phyloP scores from a whole-genome alignment of 2,113 vertebrate genomes.

The Anser cygnoides region DNA sequence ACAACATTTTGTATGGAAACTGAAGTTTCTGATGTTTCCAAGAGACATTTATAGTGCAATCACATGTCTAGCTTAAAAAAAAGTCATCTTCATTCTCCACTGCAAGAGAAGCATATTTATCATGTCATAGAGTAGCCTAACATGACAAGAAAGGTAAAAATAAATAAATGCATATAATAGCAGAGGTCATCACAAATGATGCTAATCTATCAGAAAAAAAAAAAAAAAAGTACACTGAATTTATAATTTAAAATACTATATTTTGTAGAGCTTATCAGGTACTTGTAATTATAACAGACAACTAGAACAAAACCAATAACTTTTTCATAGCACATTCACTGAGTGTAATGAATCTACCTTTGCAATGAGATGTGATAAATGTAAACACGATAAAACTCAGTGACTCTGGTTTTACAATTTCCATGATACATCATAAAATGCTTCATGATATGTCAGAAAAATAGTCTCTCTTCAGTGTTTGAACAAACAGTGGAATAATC shows the following conservation, averaged over 20 bases:
- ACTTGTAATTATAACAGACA: not conserved
- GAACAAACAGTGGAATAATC: not conserved
- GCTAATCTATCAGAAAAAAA: not conserved
- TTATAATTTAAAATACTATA: not conserved
- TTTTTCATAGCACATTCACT: not conserved
- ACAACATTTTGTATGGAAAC: not conserved
- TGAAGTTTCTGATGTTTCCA: not conserved
- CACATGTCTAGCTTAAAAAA: not conserved
- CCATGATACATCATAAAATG: not conserved
- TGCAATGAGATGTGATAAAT: not conserved
- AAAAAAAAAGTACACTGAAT: not conserved
- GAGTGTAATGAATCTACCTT: not conserved
- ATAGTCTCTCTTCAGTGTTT: not conserved
- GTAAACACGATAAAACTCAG: not conserved
- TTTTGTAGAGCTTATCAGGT: not conserved
- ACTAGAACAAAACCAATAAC: not conserved
- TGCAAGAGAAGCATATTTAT: not conserved
- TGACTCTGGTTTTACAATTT: not conserved
- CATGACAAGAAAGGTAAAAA: not conserved
- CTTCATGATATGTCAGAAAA: not conserved
- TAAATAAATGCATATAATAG: not conserved
- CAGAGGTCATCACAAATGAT: not conserved
- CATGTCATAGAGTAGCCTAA: not conserved
- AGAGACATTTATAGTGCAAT: not conserved
- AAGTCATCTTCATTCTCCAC: not conserved